A percentile compares a stretch with the other conserved stretches of the same genome.
These are phyloP conservation scores for Caranx melampygus DNA, from an alignment of 2,113 vertebrate species.

Conservation along the genomic window DNA sequence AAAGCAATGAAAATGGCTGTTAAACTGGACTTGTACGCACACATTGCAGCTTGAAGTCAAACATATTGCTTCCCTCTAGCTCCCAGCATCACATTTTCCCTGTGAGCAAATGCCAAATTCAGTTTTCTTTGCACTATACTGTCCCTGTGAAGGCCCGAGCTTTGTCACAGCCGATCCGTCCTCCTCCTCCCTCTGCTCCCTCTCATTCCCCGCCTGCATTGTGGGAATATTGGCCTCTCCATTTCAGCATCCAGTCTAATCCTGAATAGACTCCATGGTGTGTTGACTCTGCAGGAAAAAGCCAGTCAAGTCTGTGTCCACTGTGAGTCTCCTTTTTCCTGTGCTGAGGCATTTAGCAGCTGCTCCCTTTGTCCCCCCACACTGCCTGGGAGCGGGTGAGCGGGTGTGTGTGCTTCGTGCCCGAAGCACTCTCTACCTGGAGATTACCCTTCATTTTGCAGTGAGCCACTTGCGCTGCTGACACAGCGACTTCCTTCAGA, in stretches of 20 bases:
- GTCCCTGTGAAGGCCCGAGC: conserved; percentile 1
- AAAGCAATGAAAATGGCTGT: not conserved
- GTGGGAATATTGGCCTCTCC: conserved; percentile 50
- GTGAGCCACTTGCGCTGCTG: conserved; percentile 73
- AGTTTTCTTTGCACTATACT: conserved; percentile 11
- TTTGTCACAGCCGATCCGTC: not conserved
- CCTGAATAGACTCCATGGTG: conserved; percentile 60
- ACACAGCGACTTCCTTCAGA: conserved; percentile 70
- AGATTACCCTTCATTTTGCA: conserved; percentile 79
- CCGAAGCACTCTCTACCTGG: conserved; percentile 69
- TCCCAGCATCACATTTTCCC: not conserved
- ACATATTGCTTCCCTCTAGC: not conserved
- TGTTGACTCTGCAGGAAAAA: conserved; percentile 65
- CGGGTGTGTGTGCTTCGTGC: conserved; percentile 49
- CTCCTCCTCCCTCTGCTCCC: conserved; percentile 5
- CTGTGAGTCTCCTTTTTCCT: conserved; percentile 51
- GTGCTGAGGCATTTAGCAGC: conserved; percentile 57
- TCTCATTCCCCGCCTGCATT: conserved; percentile 29
- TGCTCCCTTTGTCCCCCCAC: conserved; percentile 36
- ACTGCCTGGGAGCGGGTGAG: not conserved
- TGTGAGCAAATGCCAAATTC: not conserved
- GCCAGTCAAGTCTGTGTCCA: conserved; percentile 58
- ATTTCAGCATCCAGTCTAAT: conserved; percentile 48
- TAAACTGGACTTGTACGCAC: not conserved
- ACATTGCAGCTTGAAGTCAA: not conserved